These are phyloP conservation scores for Drosophila stalkeri DNA, from an alignment of 2,888 invertebrate genomes.

Conservation along the genomic window DNA sequence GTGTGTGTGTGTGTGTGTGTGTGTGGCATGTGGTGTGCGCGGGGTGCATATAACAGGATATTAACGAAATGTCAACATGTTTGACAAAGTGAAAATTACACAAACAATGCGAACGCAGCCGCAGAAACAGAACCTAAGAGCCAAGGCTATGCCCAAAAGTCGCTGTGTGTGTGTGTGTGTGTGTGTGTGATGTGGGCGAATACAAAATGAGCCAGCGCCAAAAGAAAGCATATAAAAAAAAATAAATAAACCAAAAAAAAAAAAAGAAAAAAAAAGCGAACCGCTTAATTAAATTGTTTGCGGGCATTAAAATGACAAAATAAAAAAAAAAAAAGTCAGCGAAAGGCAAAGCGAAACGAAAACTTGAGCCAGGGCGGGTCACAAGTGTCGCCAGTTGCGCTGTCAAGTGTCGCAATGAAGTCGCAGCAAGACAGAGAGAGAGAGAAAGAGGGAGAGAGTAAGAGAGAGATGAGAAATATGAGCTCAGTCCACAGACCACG, in stretches of 20 bases:
- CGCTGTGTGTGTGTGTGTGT: background rate
- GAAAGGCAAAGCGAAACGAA: conserved; percentile 57
- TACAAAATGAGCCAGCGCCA: conserved; percentile 52
- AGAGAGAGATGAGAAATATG: background rate
- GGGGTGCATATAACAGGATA: conserved; percentile 62
- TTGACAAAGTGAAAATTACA: conserved; percentile 77
- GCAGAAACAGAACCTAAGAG: conserved; percentile 5
- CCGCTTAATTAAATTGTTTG: conserved; percentile 81
- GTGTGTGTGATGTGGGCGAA: conserved; percentile 53
- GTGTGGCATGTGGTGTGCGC: no score
- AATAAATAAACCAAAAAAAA: conserved; percentile 19
- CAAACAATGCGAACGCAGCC: conserved; percentile 33
- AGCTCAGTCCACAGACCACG: conserved; percentile 29
- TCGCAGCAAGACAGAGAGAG: conserved; percentile 2
- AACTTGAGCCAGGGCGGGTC: conserved; percentile 76
- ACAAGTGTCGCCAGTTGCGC: conserved; percentile 60
- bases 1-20: background rate
- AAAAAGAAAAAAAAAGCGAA: conserved; percentile 47
- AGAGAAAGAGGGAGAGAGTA: background rate
- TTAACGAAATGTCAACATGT: conserved; percentile 79
- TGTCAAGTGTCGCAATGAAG: conserved; percentile 62
- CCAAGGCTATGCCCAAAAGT: conserved; percentile 35
- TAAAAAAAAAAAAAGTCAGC: conserved; percentile 38
- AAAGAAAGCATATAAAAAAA: conserved; percentile 47
- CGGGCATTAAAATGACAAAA: conserved; percentile 79